Evolutionary conservation across 2,797 vertebrate genomes (phyloP).

Genomic region (Labeo calbasu): DNA sequence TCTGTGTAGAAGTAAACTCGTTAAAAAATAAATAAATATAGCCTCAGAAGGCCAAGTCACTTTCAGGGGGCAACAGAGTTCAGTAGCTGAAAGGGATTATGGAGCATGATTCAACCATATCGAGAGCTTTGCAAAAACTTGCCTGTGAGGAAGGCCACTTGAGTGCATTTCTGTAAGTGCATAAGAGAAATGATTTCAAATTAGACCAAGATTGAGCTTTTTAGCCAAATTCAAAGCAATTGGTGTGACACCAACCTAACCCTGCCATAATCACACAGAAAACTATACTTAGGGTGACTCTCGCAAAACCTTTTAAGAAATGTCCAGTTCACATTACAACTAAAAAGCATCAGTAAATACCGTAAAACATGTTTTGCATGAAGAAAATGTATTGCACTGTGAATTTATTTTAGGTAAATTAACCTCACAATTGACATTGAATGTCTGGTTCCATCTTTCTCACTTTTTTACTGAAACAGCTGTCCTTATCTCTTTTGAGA

Average conservation of each 20-base stretch:
- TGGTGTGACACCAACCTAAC: neutral
- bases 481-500: neutral
- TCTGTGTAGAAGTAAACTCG: neutral
- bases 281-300: neutral
- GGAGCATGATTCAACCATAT: conserved; percentile 25
- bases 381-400: neutral
- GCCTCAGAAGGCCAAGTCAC: neutral
- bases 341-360: neutral
- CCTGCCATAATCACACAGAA: neutral
- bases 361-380: neutral
- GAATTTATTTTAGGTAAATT: neutral
- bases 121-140: neutral
- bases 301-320: neutral
- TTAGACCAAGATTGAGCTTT: neutral
- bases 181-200: neutral
- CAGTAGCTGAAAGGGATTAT: conserved; percentile 14
- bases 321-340: neutral
- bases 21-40: neutral
- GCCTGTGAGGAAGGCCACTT: neutral
- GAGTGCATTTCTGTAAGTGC: neutral
- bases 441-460: neutral
- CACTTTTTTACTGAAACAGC: neutral
- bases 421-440: neutral
- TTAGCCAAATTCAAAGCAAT: conserved; percentile 20
- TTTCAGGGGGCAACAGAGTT: conserved; percentile 13